Base-by-base conservation (phyloP, 2,888 invertebrate species). In the Zaprionus lineosus region DNA sequence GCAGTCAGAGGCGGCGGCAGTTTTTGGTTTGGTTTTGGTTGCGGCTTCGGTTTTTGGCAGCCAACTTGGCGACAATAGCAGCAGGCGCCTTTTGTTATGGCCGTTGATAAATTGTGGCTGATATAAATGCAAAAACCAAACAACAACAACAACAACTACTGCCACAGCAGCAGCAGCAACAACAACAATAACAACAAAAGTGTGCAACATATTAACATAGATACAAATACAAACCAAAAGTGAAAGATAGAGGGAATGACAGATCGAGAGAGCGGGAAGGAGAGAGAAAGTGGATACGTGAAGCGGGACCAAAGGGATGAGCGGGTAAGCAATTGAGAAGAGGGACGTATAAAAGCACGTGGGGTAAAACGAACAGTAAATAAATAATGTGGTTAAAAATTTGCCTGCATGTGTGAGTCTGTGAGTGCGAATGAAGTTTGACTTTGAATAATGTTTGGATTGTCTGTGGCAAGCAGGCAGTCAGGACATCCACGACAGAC, bases 371-470 rank as follows among this genome's bases (percentile, higher is more conserved):
- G 57, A 81, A 70, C 81, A 85, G 77, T 81, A 85, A 81, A 81
- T 81, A 85, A 81, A 81, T 81, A 81, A 81, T 81, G 81, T 85
- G 86, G 81, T 81, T 81, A 85, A 81, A 81, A 81, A 68, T 81
- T 84, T 74, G 71, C 64, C 62, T 60, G 44, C 66, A 63, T 67
- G 64, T 59, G 59, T 44, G 33, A 36, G 48, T 51, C 47, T 51
- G 63, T 33, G 73, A 77, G 60, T 81, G 84, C 65, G 85, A 85
- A 83, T 85, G 85, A 81, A 81, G 84, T 81, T 85, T 85, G 81
- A 81, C 81, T 81, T 81, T 81, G 81, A 81, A 81, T 81, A 81
- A 81, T 81, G 86, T 84, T 81, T 85, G 85, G 76, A 81, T 81
- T 81, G 85, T 81, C 84, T 73, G 85, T 79, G 84, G 72, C 74